Conservation (phyloP, 2,888 invertebrate genomes). For the Pharmacophagus antenor region DNA sequence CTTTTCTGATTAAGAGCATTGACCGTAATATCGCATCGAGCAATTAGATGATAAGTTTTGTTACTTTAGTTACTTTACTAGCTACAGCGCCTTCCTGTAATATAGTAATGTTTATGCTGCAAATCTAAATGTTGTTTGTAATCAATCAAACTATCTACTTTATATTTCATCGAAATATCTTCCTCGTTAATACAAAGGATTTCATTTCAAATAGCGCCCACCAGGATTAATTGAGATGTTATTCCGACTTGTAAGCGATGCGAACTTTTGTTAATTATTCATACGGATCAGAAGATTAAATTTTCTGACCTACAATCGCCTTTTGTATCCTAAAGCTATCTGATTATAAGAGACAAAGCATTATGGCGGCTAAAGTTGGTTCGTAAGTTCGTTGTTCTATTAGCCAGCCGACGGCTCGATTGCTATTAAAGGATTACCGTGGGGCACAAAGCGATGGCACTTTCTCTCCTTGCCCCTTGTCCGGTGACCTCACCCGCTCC, state of each 20-base stretch:
- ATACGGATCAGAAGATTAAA: constrained; percentile 29
- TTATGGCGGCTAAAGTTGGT: constrained; percentile 34
- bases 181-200: background rate
- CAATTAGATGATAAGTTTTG: no score
- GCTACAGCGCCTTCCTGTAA: no score
- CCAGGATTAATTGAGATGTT: constrained; percentile 15
- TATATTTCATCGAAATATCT: no score
- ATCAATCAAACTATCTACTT: no score
- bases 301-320: constrained; percentile 29
- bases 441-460: constrained; percentile 73
- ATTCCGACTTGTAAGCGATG: constrained; percentile 5
- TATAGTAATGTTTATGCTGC: no score
- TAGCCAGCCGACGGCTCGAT: constrained; percentile 50
- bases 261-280: constrained; percentile 26
- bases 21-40: no score
- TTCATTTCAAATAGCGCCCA: background rate
- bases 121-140: no score
- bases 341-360: constrained; percentile 41
- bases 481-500: constrained; percentile 47
- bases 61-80: no score
- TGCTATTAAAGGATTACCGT: constrained; percentile 77
- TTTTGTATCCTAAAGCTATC: constrained; percentile 36
- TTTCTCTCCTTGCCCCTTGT: constrained; percentile 70
- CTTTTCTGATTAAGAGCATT: no score
- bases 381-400: constrained; percentile 36